Conservation (phyloP, 2,888 invertebrate genomes). For the Noctua janthe region DNA sequence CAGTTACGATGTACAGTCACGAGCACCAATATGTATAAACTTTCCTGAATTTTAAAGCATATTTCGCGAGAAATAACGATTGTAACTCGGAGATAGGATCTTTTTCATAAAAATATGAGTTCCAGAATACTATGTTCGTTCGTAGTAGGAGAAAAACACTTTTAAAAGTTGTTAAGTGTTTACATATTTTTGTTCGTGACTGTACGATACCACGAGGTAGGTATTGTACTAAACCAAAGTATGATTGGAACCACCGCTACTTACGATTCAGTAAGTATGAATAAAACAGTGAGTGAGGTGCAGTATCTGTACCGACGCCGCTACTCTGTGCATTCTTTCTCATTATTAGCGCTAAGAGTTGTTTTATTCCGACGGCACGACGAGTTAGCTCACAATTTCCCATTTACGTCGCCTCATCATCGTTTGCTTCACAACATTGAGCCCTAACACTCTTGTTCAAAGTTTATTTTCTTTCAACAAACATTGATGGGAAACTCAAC, state of each 20-base stretch:
- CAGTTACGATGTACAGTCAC: not conserved
- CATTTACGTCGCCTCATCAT: conserved; percentile 84
- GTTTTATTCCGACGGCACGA: conserved; percentile 86
- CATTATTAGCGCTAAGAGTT: conserved; percentile 90
- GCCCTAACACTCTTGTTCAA: conserved; percentile 67
- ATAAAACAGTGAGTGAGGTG: not conserved
- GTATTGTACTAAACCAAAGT: not conserved
- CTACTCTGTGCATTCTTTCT: conserved; percentile 76
- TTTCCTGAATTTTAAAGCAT: too few species aligned
- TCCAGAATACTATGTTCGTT: too few species aligned
- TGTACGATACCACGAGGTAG: too few species aligned
- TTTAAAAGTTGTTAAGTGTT: too few species aligned
- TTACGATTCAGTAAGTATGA: not conserved
- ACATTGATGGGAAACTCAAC: conserved; percentile 68
- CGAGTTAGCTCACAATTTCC: conserved; percentile 89
- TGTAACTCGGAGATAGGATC: too few species aligned
- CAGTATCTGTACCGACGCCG: conserved; percentile 14
- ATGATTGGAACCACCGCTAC: not conserved
- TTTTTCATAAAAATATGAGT: too few species aligned
- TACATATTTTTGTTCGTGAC: too few species aligned
- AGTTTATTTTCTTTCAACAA: conserved; percentile 64
- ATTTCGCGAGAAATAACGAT: too few species aligned
- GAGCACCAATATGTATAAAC: too few species aligned
- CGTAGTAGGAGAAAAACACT: too few species aligned
- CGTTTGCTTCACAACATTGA: conserved; percentile 64